These are phyloP conservation scores for Nyctereutes procyonoides DNA, from an alignment of 2,113 vertebrate species.

Conservation along the genomic window DNA sequence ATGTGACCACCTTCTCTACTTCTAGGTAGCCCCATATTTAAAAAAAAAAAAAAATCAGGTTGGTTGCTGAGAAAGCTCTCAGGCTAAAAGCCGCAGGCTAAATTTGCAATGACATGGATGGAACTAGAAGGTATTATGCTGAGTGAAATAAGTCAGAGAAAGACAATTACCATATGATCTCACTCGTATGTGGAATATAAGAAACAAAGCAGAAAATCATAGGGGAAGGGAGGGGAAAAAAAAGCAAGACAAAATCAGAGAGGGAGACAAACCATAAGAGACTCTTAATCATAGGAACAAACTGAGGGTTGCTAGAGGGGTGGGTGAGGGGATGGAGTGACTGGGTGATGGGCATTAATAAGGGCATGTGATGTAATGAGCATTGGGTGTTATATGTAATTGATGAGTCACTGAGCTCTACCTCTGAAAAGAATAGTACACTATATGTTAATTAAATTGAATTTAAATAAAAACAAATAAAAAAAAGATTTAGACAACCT, in stretches of 20 bases:
- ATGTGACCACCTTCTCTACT: too few species aligned
- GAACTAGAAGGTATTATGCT: background rate
- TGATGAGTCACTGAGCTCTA: background rate
- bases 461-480: background rate
- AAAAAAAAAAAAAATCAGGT: background rate
- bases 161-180: background rate
- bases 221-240: background rate
- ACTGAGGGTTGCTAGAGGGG: background rate
- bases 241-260: background rate
- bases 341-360: background rate
- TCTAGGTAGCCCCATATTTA: accelerated
- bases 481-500: background rate
- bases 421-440: background rate
- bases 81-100: background rate
- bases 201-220: background rate
- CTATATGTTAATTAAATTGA: background rate
- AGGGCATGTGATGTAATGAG: background rate
- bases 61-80: background rate
- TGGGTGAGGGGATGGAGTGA: background rate
- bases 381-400: background rate
- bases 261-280: background rate
- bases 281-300: background rate
- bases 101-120: background rate
- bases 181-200: background rate
- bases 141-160: background rate